These are phyloP conservation scores for Antheraea assamensis DNA, from an alignment of 2,888 invertebrate species.

Conservation along the genomic window DNA sequence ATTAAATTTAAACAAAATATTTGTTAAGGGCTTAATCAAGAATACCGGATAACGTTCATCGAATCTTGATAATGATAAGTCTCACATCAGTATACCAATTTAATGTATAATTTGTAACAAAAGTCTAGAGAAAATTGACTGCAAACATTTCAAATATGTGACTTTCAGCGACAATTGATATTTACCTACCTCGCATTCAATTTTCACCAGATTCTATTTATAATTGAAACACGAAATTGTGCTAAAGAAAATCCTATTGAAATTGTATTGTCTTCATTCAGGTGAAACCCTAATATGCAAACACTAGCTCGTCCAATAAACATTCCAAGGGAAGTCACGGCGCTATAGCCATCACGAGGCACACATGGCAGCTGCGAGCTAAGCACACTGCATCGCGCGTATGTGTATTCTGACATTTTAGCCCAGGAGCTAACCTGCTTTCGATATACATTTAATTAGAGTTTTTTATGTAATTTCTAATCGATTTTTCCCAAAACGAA, in stretches of 20 bases:
- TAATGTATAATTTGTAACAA: too few relatives aligned
- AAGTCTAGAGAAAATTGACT: too few relatives aligned
- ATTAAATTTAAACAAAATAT: too few relatives aligned
- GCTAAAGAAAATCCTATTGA: neutral
- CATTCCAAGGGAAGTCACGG: conserved; percentile 73
- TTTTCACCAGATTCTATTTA: neutral
- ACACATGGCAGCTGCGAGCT: conserved; percentile 59
- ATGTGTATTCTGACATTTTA: conserved; percentile 44
- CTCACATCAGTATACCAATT: too few relatives aligned
- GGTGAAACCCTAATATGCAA: conserved; percentile 29
- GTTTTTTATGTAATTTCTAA: neutral
- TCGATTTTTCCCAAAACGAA: too few relatives aligned
- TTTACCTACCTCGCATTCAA: neutral
- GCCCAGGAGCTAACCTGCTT: conserved; percentile 34
- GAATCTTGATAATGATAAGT: too few relatives aligned
- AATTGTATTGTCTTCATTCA: neutral
- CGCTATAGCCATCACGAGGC: conserved; percentile 56
- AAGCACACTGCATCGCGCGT: conserved; percentile 39
- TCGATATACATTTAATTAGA: neutral
- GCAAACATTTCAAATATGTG: too few relatives aligned
- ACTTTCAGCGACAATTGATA: too few relatives aligned
- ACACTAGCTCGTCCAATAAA: conserved; percentile 61
- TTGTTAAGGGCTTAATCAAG: too few relatives aligned
- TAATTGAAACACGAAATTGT: neutral
- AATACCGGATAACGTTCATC: too few relatives aligned